These are phyloP conservation scores for Babylonia areolata DNA, from an alignment of 1,140 invertebrate genomes.

Conservation along the genomic window DNA sequence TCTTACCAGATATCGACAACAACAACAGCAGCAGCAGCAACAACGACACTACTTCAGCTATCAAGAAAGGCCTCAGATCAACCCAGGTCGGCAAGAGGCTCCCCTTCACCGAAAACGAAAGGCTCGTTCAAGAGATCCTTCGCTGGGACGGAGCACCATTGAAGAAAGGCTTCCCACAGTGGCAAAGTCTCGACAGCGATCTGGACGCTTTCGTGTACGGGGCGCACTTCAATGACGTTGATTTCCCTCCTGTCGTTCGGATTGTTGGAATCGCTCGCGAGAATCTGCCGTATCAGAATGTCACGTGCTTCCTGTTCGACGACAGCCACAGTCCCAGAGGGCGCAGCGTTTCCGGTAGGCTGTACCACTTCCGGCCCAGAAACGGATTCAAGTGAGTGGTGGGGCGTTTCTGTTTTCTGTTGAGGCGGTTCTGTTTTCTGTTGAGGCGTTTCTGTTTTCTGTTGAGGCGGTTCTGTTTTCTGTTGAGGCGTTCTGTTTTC, in stretches of 20 bases:
- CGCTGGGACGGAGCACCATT: background rate
- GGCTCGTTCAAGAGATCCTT: background rate
- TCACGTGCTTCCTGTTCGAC: constrained; percentile 1
- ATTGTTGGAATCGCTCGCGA: constrained; percentile 6
- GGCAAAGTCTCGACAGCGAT: constrained; percentile 12
- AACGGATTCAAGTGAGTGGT: background rate
- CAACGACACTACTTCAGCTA: too few species aligned
- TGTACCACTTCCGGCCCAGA: constrained; percentile 20
- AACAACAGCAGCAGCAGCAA: too few species aligned
- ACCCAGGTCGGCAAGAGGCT: too few species aligned
- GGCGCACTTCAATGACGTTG: constrained; percentile 19
- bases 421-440: background rate
- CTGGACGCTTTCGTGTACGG: constrained; percentile 6
- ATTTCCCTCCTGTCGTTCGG: background rate
- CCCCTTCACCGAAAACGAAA: background rate
- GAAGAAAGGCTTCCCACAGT: background rate
- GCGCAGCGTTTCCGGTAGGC: background rate
- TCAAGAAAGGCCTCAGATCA: too few species aligned
- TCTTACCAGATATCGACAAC: too few species aligned
- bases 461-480: too few species aligned
- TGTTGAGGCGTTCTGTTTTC: background rate
- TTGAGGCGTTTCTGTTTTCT: background rate
- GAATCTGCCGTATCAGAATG: background rate
- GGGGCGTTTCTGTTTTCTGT: background rate
- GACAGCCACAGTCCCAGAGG: background rate